A percentile compares a stretch with the other conserved stretches of the same genome.
These are phyloP conservation scores for Chauna torquata DNA, from an alignment of 2,113 vertebrate species.

Conservation along the genomic window DNA sequence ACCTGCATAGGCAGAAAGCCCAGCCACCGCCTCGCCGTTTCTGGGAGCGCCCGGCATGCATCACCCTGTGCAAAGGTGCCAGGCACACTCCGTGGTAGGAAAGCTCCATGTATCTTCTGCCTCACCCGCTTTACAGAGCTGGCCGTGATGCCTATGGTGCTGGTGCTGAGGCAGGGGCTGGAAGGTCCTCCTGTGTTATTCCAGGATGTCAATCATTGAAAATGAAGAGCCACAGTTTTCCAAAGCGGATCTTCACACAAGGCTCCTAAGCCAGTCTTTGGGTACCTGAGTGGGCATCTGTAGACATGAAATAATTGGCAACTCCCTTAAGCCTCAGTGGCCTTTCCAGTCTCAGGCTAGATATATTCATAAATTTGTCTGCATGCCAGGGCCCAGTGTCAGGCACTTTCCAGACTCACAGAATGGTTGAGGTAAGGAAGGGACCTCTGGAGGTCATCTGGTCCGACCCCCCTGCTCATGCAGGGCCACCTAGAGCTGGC, in stretches of 20 bases:
- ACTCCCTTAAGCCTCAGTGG: not conserved
- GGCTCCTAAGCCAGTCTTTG: not conserved
- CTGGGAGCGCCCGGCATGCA: accelerated
- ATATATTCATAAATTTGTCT: not conserved
- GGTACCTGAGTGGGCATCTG: not conserved
- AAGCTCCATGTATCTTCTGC: not conserved
- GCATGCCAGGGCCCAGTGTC: accelerated
- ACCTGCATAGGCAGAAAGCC: not conserved
- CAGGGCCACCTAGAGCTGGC: not conserved
- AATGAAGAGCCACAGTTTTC: not conserved
- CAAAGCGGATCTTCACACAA: not conserved
- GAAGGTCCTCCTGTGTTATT: not conserved
- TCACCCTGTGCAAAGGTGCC: not conserved
- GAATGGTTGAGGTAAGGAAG: not conserved
- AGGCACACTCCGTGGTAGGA: not conserved
- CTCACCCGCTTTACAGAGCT: not conserved
- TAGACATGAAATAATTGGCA: not conserved
- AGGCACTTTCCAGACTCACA: not conserved
- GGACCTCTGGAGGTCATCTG: not conserved
- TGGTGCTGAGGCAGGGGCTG: not conserved
- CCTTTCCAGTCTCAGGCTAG: not conserved
- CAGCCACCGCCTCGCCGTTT: accelerated
- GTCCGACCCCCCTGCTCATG: not conserved
- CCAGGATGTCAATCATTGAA: not conserved
- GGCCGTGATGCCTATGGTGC: not conserved